Percentiles rank a stretch among this genome's conserved stretches.
Evolutionary conservation across 1,140 invertebrate genomes (phyloP).

Genomic region (Trachymyrmex cornetzi): DNA sequence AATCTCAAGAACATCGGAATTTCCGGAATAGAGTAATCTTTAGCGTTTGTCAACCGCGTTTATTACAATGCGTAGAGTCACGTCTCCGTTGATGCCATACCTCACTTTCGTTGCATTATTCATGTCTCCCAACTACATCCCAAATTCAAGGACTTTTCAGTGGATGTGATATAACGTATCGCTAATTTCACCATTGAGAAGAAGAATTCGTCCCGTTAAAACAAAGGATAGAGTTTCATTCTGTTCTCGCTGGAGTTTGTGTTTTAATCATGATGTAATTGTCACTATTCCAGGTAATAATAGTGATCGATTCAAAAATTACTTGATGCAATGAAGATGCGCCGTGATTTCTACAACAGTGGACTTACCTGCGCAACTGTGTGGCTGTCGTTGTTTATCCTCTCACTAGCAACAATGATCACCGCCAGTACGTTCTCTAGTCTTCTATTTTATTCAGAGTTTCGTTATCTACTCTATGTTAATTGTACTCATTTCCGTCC

Average conservation of each 20-base stretch:
- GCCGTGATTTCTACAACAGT: constrained; percentile 78
- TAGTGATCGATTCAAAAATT: constrained; percentile 72
- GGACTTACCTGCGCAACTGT: constrained; percentile 78
- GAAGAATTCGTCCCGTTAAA: background rate
- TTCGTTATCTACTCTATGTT: background rate
- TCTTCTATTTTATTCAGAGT: background rate
- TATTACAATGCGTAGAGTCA: background rate
- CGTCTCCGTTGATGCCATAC: constrained; percentile 16
- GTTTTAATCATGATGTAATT: constrained; percentile 19
- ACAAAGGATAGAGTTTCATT: background rate
- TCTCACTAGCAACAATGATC: constrained; percentile 64
- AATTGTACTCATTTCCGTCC: background rate
- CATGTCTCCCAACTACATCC: constrained; percentile 60
- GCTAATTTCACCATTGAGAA: constrained; percentile 69
- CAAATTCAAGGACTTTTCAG: constrained; percentile 74
- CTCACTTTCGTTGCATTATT: constrained; percentile 69
- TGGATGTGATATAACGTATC: constrained; percentile 65
- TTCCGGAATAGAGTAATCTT: background rate
- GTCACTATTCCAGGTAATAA: constrained; percentile 65
- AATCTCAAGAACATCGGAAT: background rate
- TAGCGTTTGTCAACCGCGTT: background rate
- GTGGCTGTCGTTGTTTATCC: constrained; percentile 76
- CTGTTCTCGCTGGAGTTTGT: background rate
- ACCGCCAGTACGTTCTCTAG: constrained; percentile 68
- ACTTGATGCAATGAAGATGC: constrained; percentile 79